phyloP scores from a whole-genome alignment of 2,888 invertebrate species.

The Ophion ellenae region DNA sequence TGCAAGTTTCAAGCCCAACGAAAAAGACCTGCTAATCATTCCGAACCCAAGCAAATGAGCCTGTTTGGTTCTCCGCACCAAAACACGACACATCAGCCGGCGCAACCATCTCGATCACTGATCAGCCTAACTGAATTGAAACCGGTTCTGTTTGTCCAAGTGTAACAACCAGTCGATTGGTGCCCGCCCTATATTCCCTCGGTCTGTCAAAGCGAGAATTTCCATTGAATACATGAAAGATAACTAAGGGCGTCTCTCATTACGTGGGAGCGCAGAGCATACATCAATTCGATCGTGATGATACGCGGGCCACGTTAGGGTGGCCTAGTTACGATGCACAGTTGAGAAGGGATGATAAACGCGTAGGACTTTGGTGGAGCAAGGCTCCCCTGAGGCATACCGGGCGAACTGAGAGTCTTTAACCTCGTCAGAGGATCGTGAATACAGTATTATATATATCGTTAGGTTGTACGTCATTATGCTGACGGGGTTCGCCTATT shows the following conservation, averaged over 20 bases:
- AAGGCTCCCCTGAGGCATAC: constrained; percentile 32
- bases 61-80: no score
- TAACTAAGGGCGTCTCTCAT: constrained; percentile 39
- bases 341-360: constrained; percentile 43
- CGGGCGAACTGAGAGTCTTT: constrained; percentile 63
- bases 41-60: no score
- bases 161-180: background rate
- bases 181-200: background rate
- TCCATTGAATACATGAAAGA: constrained; percentile 21
- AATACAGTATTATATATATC: constrained; percentile 62
- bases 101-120: background rate
- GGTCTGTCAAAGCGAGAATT: constrained; percentile 12
- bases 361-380: constrained; percentile 55
- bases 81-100: no score
- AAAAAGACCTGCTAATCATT: no score
- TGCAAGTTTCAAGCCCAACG: no score
- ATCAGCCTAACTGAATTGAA: background rate
- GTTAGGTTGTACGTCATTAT: constrained; percentile 61
- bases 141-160: background rate
- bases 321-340: constrained; percentile 4
- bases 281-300: background rate
- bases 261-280: background rate
- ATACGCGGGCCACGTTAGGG: background rate
- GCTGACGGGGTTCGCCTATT: constrained; percentile 54
- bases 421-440: constrained; percentile 68